phyloP scores from a whole-genome alignment of 1,140 invertebrate species.

The Drosophila tani region DNA sequence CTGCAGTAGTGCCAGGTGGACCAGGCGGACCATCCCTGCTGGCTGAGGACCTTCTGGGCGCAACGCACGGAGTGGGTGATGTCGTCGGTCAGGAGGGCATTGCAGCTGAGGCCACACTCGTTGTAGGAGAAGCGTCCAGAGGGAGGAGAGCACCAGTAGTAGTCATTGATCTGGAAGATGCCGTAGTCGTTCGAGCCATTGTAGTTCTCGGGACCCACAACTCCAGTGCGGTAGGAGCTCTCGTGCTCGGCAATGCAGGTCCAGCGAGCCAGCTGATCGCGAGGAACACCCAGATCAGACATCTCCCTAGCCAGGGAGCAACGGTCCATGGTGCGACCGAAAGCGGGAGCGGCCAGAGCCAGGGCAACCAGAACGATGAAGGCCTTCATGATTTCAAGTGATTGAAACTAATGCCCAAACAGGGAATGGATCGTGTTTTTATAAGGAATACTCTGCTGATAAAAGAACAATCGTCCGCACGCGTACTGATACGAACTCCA shows the following conservation, averaged over 20 bases:
- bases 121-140: constrained; percentile 66
- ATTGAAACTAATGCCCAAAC: constrained; percentile 19
- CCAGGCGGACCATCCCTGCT: constrained; percentile 79
- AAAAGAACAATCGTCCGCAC: constrained; percentile 1
- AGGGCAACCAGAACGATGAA: constrained; percentile 62
- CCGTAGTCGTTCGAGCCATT: constrained; percentile 78
- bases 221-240: constrained; percentile 1
- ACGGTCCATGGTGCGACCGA: constrained; percentile 70
- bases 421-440: neutral
- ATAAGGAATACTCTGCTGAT: constrained; percentile 6
- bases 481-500: constrained; percentile 20
- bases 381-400: constrained; percentile 59
- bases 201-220: constrained; percentile 56
- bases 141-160: constrained; percentile 74
- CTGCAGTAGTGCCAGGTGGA: constrained; percentile 68
- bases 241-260: constrained; percentile 37
- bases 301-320: constrained; percentile 81
- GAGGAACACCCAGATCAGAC: constrained; percentile 68
- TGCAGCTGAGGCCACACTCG: constrained; percentile 61
- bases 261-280: constrained; percentile 59
- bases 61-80: constrained; percentile 69
- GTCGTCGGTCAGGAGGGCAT: constrained; percentile 59
- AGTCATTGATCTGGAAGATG: constrained; percentile 80
- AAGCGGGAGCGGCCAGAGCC: constrained; percentile 60
- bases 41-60: constrained; percentile 62